Base-by-base conservation (phyloP, 2,797 vertebrate genomes). In the Oreochromis mossambicus region DNA sequence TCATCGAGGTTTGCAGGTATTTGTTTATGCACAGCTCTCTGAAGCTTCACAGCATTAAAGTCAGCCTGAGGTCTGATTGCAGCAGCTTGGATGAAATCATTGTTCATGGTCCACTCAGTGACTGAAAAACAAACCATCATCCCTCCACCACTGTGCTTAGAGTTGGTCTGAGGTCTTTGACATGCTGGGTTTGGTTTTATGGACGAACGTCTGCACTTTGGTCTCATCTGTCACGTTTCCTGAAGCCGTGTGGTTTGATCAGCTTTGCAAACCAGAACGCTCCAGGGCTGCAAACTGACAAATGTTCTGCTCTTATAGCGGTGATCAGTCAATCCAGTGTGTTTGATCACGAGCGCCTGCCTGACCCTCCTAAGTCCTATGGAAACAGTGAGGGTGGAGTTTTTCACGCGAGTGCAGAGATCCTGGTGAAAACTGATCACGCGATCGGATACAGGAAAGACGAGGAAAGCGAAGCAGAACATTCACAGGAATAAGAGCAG, bases 131-230 rank as follows among this genome's bases (percentile, higher is more conserved):
- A 21, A 52, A 2, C n/a, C 51, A 54, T 54, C 51, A 24, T 55
- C 55, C 55, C 55, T 17, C 52, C 52, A 55, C 55, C 26, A 3
- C 26, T 26, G 55, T 56, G 54, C 54, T 9, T 1, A 5, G 7
- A 56, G 54, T 56, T 5, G 55, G 55, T 29, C 4, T 56, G 55
- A 56, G 55, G 55, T 56, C 13, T 56, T 1, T 29, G 0, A 29
- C 26, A 1, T 29, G 55, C 55, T 15, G 54, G 54, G 29, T 56
- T 3, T 2, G 56, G 32, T 3, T 5, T 19, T 19, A 61, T 34
- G 9, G 32, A 0, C 32, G 2, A 36, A 11, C 29, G 4, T 34
- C 29, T 61, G 15, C 17, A 61, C 29, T 12, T 61, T 3, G 15
- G 15, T 34, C 56, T 4, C 29, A 34, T 61, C 17, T 61, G 29